Conservation (phyloP, 2,888 invertebrate species). For the Pogonocherus hispidulus region DNA sequence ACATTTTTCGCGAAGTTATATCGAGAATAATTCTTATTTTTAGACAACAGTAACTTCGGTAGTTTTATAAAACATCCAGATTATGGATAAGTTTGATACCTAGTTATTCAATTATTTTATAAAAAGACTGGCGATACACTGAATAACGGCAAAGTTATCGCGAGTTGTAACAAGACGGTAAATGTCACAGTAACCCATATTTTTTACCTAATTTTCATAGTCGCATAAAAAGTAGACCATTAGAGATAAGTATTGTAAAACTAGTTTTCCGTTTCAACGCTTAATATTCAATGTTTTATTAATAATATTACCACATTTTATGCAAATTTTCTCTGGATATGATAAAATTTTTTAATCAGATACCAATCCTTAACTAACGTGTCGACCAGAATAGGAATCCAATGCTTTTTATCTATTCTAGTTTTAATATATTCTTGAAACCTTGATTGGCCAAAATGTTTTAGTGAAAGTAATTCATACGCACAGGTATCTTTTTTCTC, state of each 20-base stretch:
- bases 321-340: constrained; percentile 2
- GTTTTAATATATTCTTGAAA: constrained; percentile 12
- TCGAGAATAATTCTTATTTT: not conserved
- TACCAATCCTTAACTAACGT: not conserved
- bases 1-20: not conserved
- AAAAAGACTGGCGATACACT: not conserved
- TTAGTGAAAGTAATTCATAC: constrained; percentile 9
- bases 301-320: not conserved
- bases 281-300: not conserved
- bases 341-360: constrained; percentile 1
- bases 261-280: constrained; percentile 1
- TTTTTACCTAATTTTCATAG: constrained; percentile 18
- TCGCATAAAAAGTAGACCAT: constrained; percentile 21
- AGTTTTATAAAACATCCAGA: not conserved
- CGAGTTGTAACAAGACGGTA: not conserved
- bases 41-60: not conserved
- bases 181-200: constrained; percentile 16
- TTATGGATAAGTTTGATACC: not conserved
- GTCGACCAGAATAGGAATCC: not conserved
- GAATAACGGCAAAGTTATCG: not conserved
- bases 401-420: not conserved
- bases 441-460: constrained; percentile 7
- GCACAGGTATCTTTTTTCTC: not conserved
- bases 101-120: not conserved
- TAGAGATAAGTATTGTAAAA: constrained; percentile 12